phyloP scores from a whole-genome alignment of 2,113 vertebrate genomes.

The Pseudorectes ferrugineus region DNA sequence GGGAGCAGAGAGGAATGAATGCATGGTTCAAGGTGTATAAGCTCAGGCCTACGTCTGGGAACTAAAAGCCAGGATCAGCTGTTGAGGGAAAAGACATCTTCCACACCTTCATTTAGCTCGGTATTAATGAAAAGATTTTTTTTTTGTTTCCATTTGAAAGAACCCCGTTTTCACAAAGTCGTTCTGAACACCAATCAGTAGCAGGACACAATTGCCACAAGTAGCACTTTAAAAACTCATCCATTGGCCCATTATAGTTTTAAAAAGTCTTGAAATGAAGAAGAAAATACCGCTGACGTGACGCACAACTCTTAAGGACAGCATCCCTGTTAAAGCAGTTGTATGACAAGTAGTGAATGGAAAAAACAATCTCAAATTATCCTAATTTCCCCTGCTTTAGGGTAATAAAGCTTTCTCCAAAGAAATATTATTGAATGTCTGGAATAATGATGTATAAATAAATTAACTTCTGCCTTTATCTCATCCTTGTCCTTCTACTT shows the following conservation, averaged over 20 bases:
- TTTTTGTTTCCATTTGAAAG: neutral
- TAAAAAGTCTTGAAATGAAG: neutral
- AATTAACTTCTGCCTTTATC: slow-evolving; percentile 15
- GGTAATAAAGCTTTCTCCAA: slow-evolving; percentile 5
- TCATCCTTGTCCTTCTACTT: neutral
- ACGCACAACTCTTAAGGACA: neutral
- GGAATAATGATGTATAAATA: slow-evolving; percentile 29
- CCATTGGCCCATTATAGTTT: neutral
- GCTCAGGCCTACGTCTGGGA: neutral
- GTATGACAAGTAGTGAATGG: neutral
- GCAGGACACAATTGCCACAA: neutral
- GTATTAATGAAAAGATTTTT: neutral
- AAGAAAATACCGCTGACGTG: neutral
- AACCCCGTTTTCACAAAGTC: neutral
- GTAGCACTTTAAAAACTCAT: neutral
- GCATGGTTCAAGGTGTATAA: neutral
- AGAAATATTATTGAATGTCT: slow-evolving; percentile 5
- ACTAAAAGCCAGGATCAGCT: neutral
- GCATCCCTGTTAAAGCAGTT: neutral
- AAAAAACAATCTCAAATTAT: neutral
- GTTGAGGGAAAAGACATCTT: neutral
- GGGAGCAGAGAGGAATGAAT: neutral
- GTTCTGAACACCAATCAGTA: neutral
- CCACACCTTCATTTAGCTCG: neutral
- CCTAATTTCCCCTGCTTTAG: neutral